Conservation (phyloP, 2,888 invertebrate species). For the Dasypogon diadema region DNA sequence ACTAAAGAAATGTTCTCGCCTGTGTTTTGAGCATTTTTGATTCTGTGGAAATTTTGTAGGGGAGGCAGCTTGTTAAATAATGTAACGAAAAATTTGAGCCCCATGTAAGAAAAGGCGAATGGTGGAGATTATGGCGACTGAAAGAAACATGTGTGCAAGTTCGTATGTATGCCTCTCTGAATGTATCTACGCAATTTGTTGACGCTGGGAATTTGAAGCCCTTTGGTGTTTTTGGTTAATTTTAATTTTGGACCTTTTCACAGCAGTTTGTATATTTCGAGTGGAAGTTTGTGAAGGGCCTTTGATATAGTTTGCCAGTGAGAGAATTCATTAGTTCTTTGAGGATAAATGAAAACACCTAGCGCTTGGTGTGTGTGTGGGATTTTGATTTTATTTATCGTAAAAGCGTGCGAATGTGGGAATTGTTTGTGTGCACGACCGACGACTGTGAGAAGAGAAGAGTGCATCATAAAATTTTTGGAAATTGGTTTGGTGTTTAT, state of each 20-base stretch:
- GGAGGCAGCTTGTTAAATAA: background rate
- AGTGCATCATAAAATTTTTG: no score
- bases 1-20: background rate
- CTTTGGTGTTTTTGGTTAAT: background rate
- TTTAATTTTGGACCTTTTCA: background rate
- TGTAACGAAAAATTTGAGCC: background rate
- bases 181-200: slow-evolving; percentile 46
- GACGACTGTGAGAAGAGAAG: no score
- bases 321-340: background rate
- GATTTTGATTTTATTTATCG: background rate
- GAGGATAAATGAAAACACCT: slow-evolving; percentile 16
- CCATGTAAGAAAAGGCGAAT: slow-evolving; percentile 6
- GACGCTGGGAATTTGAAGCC: slow-evolving; percentile 18
- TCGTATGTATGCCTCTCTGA: slow-evolving; percentile 46
- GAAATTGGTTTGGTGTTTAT: no score
- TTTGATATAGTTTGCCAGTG: no score
- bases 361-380: slow-evolving; percentile 1
- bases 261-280: background rate
- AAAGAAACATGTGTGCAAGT: slow-evolving; percentile 46
- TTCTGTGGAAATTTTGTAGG: slow-evolving; percentile 8
- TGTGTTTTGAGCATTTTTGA: background rate
- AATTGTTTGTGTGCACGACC: no score
- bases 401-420: background rate
- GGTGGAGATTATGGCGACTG: slow-evolving; percentile 46
- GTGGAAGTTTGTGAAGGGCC: slow-evolving; percentile 16